phyloP scores from a whole-genome alignment of 2,113 vertebrate species.

The Anolis sagrei region DNA sequence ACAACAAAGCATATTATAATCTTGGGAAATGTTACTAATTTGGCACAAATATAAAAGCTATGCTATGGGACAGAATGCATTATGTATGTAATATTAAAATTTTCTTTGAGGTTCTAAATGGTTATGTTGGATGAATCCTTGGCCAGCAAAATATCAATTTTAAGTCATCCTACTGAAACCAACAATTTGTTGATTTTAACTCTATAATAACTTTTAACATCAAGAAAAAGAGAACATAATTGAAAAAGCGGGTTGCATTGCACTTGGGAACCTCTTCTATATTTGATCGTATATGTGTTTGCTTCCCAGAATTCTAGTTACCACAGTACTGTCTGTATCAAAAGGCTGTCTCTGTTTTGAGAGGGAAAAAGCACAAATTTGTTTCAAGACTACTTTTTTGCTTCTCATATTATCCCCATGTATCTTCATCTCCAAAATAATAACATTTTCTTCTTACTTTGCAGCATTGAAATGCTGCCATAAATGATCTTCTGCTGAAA shows the following conservation, averaged over 20 bases:
- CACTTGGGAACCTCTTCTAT: not conserved
- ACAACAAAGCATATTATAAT: not conserved
- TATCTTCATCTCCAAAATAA: not conserved
- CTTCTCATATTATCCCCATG: not conserved
- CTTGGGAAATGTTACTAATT: not conserved
- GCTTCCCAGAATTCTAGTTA: not conserved
- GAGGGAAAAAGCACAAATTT: not conserved
- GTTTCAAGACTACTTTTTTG: slow-evolving; percentile 1
- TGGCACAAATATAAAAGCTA: not conserved
- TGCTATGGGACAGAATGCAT: no score
- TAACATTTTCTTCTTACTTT: not conserved
- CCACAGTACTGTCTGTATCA: not conserved
- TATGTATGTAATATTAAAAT: not conserved
- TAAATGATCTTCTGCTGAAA: not conserved
- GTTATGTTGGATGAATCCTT: not conserved
- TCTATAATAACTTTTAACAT: not conserved
- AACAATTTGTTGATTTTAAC: not conserved
- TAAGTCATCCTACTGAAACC: not conserved
- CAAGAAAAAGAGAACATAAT: not conserved
- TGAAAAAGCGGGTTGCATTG: not conserved
- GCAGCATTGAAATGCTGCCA: slow-evolving; percentile 7
- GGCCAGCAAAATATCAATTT: not conserved
- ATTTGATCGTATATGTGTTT: not conserved
- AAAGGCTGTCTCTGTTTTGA: not conserved
- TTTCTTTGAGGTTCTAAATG: not conserved